These are phyloP conservation scores for Xestoiulus laeticollis DNA, from an alignment of 2,888 invertebrate species.

Conservation along the genomic window DNA sequence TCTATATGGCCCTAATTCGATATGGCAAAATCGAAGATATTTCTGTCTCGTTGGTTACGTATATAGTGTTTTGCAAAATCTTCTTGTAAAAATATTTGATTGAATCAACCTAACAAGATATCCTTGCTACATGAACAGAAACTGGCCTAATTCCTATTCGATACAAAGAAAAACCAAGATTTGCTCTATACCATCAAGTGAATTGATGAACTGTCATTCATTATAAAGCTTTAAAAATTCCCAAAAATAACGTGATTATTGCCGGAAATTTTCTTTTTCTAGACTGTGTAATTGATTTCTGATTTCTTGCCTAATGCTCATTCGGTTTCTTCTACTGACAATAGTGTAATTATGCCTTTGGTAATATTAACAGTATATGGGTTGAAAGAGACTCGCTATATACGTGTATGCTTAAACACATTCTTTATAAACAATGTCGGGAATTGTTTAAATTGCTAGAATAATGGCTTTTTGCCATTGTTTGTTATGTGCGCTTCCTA, in stretches of 20 bases:
- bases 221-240: no score
- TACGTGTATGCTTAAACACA: background rate
- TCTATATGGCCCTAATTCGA: background rate
- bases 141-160: no score
- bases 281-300: background rate
- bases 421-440: background rate
- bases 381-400: background rate
- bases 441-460: constrained; percentile 9
- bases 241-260: no score
- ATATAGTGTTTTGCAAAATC: background rate
- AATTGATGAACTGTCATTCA: no score
- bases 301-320: background rate
- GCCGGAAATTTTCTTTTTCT: background rate
- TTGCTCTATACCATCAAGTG: no score
- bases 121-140: background rate
- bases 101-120: background rate
- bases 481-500: constrained; percentile 50
- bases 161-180: no score
- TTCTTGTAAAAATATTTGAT: background rate
- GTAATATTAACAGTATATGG: background rate
- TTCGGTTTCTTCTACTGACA: background rate
- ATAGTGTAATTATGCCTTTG: background rate
- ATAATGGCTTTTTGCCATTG: background rate
- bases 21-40: background rate
- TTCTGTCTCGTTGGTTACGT: background rate